Conservation (phyloP, 1,140 invertebrate genomes). For the Paraescarpia echinospica region DNA sequence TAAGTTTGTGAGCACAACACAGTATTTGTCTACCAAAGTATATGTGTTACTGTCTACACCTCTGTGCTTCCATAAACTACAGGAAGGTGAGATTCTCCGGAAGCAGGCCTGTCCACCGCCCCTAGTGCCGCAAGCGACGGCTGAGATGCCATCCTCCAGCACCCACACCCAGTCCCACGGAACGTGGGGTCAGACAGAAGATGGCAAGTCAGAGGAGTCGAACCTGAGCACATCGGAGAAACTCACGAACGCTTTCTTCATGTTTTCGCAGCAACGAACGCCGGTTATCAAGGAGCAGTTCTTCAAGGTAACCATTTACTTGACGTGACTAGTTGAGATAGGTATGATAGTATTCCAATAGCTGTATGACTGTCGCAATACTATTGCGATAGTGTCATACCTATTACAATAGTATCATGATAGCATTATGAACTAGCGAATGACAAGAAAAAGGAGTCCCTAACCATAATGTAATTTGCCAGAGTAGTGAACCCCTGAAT, state of each 20-base stretch:
- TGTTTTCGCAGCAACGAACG: conserved; percentile 50
- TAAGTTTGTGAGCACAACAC: no score
- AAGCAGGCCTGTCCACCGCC: background rate
- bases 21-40: background rate
- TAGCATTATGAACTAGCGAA: no score
- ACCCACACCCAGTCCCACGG: background rate
- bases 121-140: background rate
- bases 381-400: no score
- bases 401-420: no score
- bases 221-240: conserved; percentile 42
- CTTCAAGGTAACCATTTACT: conserved; percentile 41
- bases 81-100: background rate
- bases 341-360: no score
- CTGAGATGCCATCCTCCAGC: conserved; percentile 22
- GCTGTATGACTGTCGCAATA: no score
- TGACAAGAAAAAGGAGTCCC: no score
- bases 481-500: no score
- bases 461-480: no score
- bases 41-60: background rate
- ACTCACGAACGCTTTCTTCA: conserved; percentile 50
- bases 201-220: conserved; percentile 33
- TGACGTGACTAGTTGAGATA: no score
- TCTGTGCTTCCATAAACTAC: background rate
- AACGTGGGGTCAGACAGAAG: background rate
- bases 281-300: conserved; percentile 45